These are phyloP conservation scores for Rotaria socialis DNA, from an alignment of 2,888 invertebrate species.

Conservation along the genomic window DNA sequence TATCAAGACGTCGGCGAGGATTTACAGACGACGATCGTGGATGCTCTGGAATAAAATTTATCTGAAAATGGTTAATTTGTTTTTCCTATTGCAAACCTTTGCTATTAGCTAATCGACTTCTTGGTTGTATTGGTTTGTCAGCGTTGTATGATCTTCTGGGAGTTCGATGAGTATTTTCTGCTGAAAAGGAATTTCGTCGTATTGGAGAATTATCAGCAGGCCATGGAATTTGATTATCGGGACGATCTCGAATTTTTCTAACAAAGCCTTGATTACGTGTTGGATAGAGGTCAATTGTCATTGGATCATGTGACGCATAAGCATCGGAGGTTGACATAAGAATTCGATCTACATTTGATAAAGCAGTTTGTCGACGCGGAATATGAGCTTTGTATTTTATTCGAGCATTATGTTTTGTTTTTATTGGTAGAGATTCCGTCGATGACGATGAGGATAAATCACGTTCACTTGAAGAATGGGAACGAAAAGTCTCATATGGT, in stretches of 20 bases:
- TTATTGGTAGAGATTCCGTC: neutral
- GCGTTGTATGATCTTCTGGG: neutral
- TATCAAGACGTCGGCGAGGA: neutral
- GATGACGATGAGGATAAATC: neutral
- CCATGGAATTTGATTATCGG: neutral
- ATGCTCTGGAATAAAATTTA: neutral
- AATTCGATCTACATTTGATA: neutral
- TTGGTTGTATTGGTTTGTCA: neutral
- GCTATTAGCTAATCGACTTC: neutral
- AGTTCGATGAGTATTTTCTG: neutral
- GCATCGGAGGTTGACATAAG: conserved; percentile 12
- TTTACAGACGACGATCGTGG: neutral
- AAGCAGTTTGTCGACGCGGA: neutral
- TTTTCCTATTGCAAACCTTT: neutral
- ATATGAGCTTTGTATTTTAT: neutral
- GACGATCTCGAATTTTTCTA: neutral
- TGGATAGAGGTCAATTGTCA: conserved; percentile 4
- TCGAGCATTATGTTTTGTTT: neutral
- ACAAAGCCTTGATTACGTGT: neutral
- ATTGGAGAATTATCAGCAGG: neutral
- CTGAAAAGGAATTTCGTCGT: conserved; percentile 2
- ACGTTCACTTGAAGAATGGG: neutral
- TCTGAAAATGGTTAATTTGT: neutral
- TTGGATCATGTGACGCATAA: neutral
- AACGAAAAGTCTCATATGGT: neutral